Base-by-base conservation (phyloP, 2,797 vertebrate genomes). In the Syngnathus rostellatus region DNA sequence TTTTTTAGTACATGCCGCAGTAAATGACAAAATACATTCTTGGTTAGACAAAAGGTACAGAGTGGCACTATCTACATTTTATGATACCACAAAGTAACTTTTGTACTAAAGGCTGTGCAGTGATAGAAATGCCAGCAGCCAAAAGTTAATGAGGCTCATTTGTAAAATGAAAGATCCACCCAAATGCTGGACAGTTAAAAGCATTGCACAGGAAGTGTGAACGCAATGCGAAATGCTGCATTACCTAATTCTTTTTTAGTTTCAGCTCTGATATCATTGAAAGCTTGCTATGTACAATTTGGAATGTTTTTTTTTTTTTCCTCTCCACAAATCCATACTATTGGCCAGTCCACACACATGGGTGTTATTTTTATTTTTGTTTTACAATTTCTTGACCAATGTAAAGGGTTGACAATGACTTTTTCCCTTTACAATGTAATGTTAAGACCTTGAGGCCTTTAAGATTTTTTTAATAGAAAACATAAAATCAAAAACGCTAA, bases 111-210 rank as follows among this genome's bases (percentile, higher is more conserved):
- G 45, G 45, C 14, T 14, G 7, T 63, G 23, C 45, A 63, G 45
- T 48, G 21, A 37, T 25, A 17, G 48, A 46, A 63, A 46, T 63
- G 45, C 45, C 43, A 48, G 7, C 41, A 17, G 25, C 43, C 43
- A 46, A 50, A 63, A 25, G 25, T 46, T 63, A 48, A 63, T 41
- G 39, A 41, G 41, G 59, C 9, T 61, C 59, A 41, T 61, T 61
- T 61, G 59, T 61, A 41, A 61, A 41, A 40, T 61, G 39, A 40
- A 10, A 21, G 40, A n/a, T 60, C 17, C 19, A n/a, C 19, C 19
- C 37, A 61, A 61, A 61, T 41, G 5, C 8, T 21, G 39, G 10
- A 11, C 38, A 41, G 39, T 9, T 41, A 9, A 40, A 61, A 59
- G 31, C 39, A 11, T 39, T 61, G 10, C 17, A 41, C 5, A 11